Evolutionary conservation across 2,797 vertebrate genomes (phyloP).

Genomic region (Pseudotriccus pelzelni): DNA sequence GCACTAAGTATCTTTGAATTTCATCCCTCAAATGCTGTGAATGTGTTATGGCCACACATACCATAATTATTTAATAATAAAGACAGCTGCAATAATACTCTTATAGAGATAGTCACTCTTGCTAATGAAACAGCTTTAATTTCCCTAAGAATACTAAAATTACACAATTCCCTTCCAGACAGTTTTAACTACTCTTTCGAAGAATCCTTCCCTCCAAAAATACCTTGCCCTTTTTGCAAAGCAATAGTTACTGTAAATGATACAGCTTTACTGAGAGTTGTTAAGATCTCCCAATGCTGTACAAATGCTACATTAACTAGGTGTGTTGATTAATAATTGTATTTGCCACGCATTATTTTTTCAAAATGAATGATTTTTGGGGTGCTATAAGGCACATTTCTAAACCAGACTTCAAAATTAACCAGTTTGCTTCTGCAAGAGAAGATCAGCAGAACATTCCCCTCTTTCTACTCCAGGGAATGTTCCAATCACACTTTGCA

Average conservation of each 20-base stretch:
- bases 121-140: neutral
- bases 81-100: neutral
- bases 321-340: neutral
- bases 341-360: neutral
- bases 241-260: neutral
- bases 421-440: neutral
- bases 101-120: neutral
- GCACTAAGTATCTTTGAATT: neutral
- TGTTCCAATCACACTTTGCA: neutral
- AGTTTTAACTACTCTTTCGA: neutral
- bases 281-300: neutral
- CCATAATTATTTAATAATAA: neutral
- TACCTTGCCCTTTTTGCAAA: neutral
- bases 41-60: neutral
- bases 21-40: neutral
- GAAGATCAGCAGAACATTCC: neutral
- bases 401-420: neutral
- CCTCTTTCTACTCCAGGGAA: neutral
- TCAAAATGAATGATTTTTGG: neutral
- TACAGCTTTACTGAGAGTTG: neutral
- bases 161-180: neutral
- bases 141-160: neutral
- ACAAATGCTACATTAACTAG: neutral
- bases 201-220: neutral
- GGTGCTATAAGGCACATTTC: neutral